phyloP scores from a whole-genome alignment of 2,888 invertebrate species.

The Ormia ochracea region DNA sequence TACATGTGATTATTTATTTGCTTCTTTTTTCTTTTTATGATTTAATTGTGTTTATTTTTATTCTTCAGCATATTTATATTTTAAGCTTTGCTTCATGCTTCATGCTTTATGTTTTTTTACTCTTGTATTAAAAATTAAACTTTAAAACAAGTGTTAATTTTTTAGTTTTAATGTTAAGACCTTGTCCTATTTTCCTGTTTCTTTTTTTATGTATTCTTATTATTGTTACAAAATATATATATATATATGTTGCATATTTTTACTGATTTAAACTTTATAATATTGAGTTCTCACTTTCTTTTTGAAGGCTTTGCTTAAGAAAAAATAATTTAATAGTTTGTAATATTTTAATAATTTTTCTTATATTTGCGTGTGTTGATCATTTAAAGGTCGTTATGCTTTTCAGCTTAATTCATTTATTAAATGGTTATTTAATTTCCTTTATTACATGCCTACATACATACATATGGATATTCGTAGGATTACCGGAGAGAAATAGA shows the following conservation, averaged over 20 bases:
- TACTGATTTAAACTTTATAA: background rate
- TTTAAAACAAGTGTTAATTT: conserved; percentile 54
- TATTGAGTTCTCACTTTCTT: conserved; percentile 2
- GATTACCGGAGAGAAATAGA: too few species aligned
- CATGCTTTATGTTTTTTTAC: background rate
- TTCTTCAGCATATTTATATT: conserved; percentile 13
- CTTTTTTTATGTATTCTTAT: background rate
- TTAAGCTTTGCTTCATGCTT: background rate
- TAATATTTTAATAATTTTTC: background rate
- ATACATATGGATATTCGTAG: too few species aligned
- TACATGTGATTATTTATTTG: background rate
- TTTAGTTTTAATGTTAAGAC: conserved; percentile 46
- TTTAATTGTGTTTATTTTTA: background rate
- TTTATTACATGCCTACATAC: background rate
- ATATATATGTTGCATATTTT: background rate
- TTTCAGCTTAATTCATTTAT: background rate
- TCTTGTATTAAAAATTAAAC: background rate
- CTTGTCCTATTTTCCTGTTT: conserved; percentile 50
- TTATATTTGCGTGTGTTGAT: background rate
- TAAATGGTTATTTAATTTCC: background rate
- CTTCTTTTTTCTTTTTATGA: background rate
- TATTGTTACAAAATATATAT: background rate
- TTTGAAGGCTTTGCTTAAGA: background rate
- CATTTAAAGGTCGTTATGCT: background rate
- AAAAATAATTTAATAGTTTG: background rate